Evolutionary conservation across 2,888 invertebrate genomes (phyloP).

Genomic region (Nymphalis polychloros): DNA sequence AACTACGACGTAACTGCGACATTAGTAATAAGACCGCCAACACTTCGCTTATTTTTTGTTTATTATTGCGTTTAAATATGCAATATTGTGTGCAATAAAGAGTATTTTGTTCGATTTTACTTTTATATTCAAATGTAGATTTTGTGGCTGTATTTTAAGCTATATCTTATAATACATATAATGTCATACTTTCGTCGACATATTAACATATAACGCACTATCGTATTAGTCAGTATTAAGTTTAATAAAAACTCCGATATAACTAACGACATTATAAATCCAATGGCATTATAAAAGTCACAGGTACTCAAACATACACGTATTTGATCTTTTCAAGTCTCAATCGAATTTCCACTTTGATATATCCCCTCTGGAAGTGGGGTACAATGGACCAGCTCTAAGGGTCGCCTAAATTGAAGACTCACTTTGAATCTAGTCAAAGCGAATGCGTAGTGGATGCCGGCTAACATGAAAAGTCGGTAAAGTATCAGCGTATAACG

Average conservation of each 20-base stretch:
- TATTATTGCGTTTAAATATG: too few relatives aligned
- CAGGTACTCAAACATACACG: slow-evolving; percentile 58
- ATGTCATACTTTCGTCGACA: too few relatives aligned
- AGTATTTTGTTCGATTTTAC: too few relatives aligned
- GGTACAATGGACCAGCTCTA: slow-evolving; percentile 57
- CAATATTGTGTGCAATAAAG: too few relatives aligned
- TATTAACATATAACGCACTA: too few relatives aligned
- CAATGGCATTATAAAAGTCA: slow-evolving; percentile 53
- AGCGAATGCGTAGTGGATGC: slow-evolving; percentile 50
- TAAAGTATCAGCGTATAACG: slow-evolving; percentile 22
- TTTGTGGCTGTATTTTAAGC: too few relatives aligned
- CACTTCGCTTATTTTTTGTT: too few relatives aligned
- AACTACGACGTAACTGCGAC: too few relatives aligned
- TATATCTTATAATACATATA: too few relatives aligned
- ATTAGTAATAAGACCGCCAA: too few relatives aligned
- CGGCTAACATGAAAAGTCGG: slow-evolving; percentile 40
- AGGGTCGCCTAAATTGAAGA: slow-evolving; percentile 60
- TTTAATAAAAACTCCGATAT: slow-evolving; percentile 1
- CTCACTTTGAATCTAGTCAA: slow-evolving; percentile 63
- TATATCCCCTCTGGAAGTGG: slow-evolving; percentile 60
- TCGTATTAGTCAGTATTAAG: too few relatives aligned
- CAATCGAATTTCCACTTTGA: slow-evolving; percentile 71
- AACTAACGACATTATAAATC: slow-evolving; percentile 24
- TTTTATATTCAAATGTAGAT: too few relatives aligned
- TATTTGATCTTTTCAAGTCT: slow-evolving; percentile 78